Evolutionary conservation across 2,113 vertebrate species (phyloP).

Genomic region (Pogona vitticeps): DNA sequence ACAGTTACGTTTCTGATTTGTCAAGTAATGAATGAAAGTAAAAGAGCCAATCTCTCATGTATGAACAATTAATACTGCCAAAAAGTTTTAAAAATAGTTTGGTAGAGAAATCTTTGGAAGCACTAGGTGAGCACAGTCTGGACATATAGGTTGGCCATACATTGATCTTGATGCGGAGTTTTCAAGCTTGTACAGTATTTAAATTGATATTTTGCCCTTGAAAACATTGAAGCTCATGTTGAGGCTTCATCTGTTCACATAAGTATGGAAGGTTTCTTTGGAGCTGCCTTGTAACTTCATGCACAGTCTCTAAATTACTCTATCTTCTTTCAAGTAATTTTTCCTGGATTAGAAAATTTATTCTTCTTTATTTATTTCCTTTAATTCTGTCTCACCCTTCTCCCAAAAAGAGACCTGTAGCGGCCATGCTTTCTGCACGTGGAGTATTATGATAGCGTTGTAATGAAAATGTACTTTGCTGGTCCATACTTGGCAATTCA

Average conservation of each 20-base stretch:
- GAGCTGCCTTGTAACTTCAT: background rate
- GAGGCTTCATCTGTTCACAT: fast-evolving
- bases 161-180: background rate
- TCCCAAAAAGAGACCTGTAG: background rate
- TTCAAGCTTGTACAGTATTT: background rate
- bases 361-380: too few relatives aligned
- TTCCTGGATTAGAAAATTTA: background rate
- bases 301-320: too few relatives aligned
- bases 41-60: background rate
- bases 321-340: slow-evolving; percentile 20
- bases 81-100: background rate
- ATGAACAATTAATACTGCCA: background rate
- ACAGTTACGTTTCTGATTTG: background rate
- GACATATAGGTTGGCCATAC: background rate
- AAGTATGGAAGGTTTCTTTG: background rate
- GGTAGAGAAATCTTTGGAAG: background rate
- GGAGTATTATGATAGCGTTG: too few relatives aligned
- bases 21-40: background rate
- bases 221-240: fast-evolving
- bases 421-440: slow-evolving; percentile 18
- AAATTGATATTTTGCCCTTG: background rate
- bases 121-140: too few relatives aligned
- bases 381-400: too few relatives aligned
- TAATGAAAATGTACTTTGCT: slow-evolving; percentile 48
- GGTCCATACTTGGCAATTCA: slow-evolving; percentile 31